Evolutionary conservation across 2,797 vertebrate genomes (phyloP), one percentile per base, ranked within the genome.

Genomic region (Acanthurus leucopareius): DNA sequence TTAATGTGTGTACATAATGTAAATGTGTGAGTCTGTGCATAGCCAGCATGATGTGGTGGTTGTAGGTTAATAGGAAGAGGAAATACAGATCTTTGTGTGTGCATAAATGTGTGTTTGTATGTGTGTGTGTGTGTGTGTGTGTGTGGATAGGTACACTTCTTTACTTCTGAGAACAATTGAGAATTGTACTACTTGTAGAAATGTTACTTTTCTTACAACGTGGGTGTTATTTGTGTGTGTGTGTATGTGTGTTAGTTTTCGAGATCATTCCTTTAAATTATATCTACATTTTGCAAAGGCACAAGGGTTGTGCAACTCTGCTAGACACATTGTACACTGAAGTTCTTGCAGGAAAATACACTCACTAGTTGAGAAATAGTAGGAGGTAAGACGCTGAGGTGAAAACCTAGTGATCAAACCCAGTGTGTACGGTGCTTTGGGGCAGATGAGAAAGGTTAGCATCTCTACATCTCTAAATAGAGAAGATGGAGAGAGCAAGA

Each of bases 21-120:
- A 64, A 38, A 45, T 54, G 59, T 70, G 76, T 60, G 40, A 60
- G 51, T 28, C 47, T 11, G 28, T 45, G 51, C 11, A 32, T 35
- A 52, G 14, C 62, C 63, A 78, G 38, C 38, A 60, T 54, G 22
- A 73, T 57, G 65, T 51, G 45, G 58, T 75, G 61, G 68, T 75
- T 67, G 59, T 75, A 73, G 73, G 73, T 77, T 82, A 77, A 88
- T 64, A 67, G 58, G 20, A 77, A 74, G 70, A 79, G 69, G 59
- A 84, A 80, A 73, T 58, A 54, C 47, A 52, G 47, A 17, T 61
- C 35, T 82, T 56, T 65, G 73, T 45, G 10, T 40, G 38, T 56
- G 45, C 3, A 16, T 28, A 53, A 38, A 7, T 54, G 38, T 32
- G 16, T 51, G n/a, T 22, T 13, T 32, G 25, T 40, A 17, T 16